Evolutionary conservation across 2,888 invertebrate species (phyloP).

Genomic region (Agonopterix alstromeriana): DNA sequence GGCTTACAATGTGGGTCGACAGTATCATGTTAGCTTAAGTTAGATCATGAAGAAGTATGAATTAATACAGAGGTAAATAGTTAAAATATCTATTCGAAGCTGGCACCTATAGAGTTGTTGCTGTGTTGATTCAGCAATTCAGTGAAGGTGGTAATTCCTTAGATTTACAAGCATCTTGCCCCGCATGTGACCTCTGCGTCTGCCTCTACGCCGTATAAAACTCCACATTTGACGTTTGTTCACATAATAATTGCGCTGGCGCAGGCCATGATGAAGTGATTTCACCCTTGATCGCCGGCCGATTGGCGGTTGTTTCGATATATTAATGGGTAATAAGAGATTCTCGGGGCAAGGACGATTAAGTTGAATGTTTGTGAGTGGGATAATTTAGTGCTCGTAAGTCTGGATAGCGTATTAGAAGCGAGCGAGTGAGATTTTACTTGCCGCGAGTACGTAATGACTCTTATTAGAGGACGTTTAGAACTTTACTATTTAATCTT

Average conservation of each 20-base stretch:
- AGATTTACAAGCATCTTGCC: slow-evolving; percentile 12
- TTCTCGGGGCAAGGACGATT: slow-evolving; percentile 30
- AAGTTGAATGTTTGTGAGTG: slow-evolving; percentile 29
- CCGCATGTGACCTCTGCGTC: slow-evolving; percentile 15
- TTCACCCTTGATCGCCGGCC: slow-evolving; percentile 32
- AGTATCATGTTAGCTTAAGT: too few relatives aligned
- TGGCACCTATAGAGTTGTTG: too few relatives aligned
- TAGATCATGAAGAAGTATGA: too few relatives aligned
- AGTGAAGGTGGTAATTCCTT: slow-evolving; percentile 9
- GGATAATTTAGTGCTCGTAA: slow-evolving; percentile 28
- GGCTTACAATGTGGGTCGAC: neutral
- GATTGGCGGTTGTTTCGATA: slow-evolving; percentile 33
- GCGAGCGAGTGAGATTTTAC: neutral
- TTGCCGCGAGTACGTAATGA: too few relatives aligned
- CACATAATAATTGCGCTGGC: slow-evolving; percentile 32
- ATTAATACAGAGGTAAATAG: too few relatives aligned
- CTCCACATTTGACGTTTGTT: slow-evolving; percentile 23
- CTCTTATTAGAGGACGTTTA: too few relatives aligned
- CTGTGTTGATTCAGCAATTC: too few relatives aligned
- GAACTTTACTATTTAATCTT: too few relatives aligned
- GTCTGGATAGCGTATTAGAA: slow-evolving; percentile 2
- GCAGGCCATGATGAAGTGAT: slow-evolving; percentile 44
- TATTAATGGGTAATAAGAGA: slow-evolving; percentile 40
- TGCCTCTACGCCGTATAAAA: slow-evolving; percentile 9
- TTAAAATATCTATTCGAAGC: too few relatives aligned